phyloP scores from a whole-genome alignment of 2,888 invertebrate genomes.

The Latrodectus hesperus region DNA sequence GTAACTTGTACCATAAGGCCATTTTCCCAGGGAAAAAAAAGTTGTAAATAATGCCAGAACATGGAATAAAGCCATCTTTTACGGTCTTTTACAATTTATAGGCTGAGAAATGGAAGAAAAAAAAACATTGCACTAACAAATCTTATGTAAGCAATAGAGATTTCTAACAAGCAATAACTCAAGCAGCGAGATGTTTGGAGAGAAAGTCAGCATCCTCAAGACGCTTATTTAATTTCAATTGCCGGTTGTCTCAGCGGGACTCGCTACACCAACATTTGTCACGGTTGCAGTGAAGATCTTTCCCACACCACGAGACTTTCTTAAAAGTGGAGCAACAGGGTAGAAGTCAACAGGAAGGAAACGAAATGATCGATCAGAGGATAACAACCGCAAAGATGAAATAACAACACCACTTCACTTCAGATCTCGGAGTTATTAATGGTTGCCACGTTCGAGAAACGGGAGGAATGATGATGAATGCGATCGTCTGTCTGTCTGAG shows the following conservation, averaged over 20 bases:
- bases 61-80: too few species aligned
- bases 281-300: not conserved
- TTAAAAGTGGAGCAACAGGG: conserved; percentile 19
- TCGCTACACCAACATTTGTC: conserved; percentile 19
- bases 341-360: conserved; percentile 7
- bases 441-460: conserved; percentile 14
- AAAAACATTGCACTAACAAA: too few species aligned
- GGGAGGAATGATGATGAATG: conserved; percentile 56
- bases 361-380: conserved; percentile 36
- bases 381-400: conserved; percentile 60
- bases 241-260: conserved; percentile 9
- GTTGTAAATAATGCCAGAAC: too few species aligned
- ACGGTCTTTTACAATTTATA: too few species aligned
- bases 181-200: not conserved
- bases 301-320: not conserved
- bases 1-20: too few species aligned
- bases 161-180: conserved; percentile 3
- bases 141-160: not conserved
- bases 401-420: conserved; percentile 59
- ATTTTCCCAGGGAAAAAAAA: too few species aligned
- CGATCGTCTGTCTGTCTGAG: conserved; percentile 16
- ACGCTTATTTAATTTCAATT: conserved; percentile 2
- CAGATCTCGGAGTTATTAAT: conserved; percentile 45
- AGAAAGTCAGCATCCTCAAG: too few species aligned
- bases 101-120: too few species aligned